Conservation (phyloP, 2,888 invertebrate genomes). For the Drosophila histrio region DNA sequence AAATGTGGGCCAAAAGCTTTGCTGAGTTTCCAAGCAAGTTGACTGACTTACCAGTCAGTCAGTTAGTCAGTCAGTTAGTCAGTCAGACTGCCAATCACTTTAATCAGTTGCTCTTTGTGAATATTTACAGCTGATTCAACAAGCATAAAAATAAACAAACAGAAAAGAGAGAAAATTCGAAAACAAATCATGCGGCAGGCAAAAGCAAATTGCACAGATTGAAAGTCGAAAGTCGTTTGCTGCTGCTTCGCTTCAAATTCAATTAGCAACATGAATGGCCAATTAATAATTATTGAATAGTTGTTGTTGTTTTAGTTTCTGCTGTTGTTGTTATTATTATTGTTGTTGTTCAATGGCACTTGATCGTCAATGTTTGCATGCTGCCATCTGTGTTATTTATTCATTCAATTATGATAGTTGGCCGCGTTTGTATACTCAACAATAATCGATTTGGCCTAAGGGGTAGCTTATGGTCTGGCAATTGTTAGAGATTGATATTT, state of each 20-base stretch:
- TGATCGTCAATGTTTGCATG: slow-evolving; percentile 25
- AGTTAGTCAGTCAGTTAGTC: background rate
- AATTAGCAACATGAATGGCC: slow-evolving; percentile 67
- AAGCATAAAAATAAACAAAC: slow-evolving; percentile 54
- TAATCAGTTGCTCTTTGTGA: slow-evolving; percentile 20
- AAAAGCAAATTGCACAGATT: slow-evolving; percentile 36
- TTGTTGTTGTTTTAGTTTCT: slow-evolving; percentile 13
- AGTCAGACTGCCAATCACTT: slow-evolving; percentile 6
- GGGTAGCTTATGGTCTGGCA: background rate
- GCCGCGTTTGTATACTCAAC: slow-evolving; percentile 1
- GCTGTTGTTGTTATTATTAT: background rate
- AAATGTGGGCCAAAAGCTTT: slow-evolving; percentile 1
- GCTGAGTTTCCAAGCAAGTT: slow-evolving; percentile 3
- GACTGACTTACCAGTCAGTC: background rate
- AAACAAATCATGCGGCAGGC: slow-evolving; percentile 52
- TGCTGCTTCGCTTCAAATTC: slow-evolving; percentile 45
- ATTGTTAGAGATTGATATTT: no score
- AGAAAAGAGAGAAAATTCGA: slow-evolving; percentile 29
- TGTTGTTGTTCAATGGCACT: slow-evolving; percentile 21
- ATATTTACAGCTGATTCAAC: slow-evolving; percentile 44
- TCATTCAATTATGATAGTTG: slow-evolving; percentile 31
- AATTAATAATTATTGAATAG: slow-evolving; percentile 52
- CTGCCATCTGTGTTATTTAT: slow-evolving; percentile 36
- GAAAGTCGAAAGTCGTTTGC: slow-evolving; percentile 17
- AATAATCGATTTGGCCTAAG: background rate